These are phyloP conservation scores for Arctia plantaginis DNA, from an alignment of 2,888 invertebrate species.

Conservation along the genomic window DNA sequence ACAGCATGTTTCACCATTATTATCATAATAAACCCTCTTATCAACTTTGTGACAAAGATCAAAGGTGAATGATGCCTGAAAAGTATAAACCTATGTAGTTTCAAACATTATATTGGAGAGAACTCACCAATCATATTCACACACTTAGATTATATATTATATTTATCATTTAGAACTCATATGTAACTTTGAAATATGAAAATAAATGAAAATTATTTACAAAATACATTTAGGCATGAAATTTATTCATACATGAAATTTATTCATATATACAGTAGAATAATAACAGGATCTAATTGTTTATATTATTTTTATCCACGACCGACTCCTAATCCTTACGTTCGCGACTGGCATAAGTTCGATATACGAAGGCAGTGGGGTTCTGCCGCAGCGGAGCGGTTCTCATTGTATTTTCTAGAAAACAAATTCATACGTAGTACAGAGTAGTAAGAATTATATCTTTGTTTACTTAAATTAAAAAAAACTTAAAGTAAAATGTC, in stretches of 20 bases:
- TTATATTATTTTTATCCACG: not conserved
- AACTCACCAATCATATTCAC: not conserved
- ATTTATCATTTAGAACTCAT: not conserved
- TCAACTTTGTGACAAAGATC: slow-evolving; percentile 56
- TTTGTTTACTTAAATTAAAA: too few relatives aligned
- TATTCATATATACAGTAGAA: not conserved
- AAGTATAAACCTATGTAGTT: not conserved
- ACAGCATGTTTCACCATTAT: slow-evolving; percentile 49
- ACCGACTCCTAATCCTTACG: not conserved
- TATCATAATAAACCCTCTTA: slow-evolving; percentile 63
- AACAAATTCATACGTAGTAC: not conserved
- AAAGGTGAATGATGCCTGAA: not conserved
- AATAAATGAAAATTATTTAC: not conserved
- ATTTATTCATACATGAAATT: not conserved
- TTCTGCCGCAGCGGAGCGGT: not conserved
- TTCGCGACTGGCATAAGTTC: not conserved
- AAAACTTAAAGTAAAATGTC: too few relatives aligned
- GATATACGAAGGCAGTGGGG: not conserved
- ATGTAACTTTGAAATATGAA: not conserved
- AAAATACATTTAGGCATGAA: not conserved
- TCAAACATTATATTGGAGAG: not conserved
- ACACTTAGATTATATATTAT: not conserved
- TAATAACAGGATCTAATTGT: not conserved
- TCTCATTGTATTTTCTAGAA: not conserved
- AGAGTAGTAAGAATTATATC: too few relatives aligned